phyloP scores from a whole-genome alignment of 2,113 vertebrate genomes.

The Myodes glareolus region DNA sequence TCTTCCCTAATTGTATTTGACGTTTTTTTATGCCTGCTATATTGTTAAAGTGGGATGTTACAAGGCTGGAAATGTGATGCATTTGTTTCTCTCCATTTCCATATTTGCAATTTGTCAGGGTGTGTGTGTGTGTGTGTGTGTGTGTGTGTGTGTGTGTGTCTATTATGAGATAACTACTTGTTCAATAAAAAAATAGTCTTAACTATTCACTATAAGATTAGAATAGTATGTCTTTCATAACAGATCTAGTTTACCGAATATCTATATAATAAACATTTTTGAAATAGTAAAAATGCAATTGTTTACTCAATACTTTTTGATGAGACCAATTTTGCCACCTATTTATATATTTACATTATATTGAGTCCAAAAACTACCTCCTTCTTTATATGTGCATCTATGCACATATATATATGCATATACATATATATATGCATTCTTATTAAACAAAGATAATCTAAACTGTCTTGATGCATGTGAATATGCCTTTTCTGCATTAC shows the following conservation, averaged over 20 bases:
- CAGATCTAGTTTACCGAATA: not conserved
- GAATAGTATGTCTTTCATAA: not conserved
- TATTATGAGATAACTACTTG: not conserved
- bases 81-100: not conserved
- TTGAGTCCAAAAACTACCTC: not conserved
- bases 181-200: not conserved
- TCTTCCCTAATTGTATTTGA: not conserved
- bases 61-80: not conserved
- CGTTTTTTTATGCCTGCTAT: not conserved
- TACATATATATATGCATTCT: too few species aligned
- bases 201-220: not conserved
- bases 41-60: not conserved
- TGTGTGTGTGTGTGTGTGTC: too few species aligned
- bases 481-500: not conserved
- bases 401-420: not conserved
- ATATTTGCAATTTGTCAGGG: not conserved
- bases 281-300: conserved; percentile 19
- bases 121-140: too few species aligned
- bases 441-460: not conserved
- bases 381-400: not conserved
- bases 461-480: not conserved
- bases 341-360: not conserved
- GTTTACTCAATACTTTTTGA: not conserved
- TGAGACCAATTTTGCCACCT: not conserved
- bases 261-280: not conserved